Percentiles rank a stretch among this genome's conserved stretches.
Conservation (phyloP, 2,888 invertebrate species). For the Lymantria monacha region DNA sequence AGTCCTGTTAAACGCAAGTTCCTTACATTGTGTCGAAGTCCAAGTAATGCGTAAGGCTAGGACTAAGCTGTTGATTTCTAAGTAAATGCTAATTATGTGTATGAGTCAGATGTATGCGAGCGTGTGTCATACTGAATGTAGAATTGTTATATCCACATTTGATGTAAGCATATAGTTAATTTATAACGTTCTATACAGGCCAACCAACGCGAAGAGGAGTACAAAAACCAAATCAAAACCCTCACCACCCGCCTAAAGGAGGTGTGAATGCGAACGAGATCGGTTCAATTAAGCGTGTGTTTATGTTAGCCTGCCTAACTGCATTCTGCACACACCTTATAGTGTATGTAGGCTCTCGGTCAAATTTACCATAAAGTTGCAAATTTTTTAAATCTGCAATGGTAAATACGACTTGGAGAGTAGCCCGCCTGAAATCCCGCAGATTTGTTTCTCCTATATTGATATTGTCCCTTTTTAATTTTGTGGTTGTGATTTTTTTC, state of each 20-base stretch:
- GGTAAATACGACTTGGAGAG: constrained; percentile 54
- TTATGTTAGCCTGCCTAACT: constrained; percentile 72
- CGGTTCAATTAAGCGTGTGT: constrained; percentile 62
- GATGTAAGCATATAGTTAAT: constrained; percentile 38
- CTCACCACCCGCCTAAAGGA: constrained; percentile 99
- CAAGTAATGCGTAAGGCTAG: constrained; percentile 11
- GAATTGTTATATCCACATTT: constrained; percentile 1
- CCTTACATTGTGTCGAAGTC: constrained; percentile 15
- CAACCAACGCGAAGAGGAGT: constrained; percentile 99
- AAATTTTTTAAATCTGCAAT: constrained; percentile 11
- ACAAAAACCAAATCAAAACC: constrained; percentile 99
- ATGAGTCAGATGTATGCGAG: constrained; percentile 20
- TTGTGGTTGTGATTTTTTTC: constrained; percentile 58
- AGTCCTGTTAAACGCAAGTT: constrained; percentile 14
- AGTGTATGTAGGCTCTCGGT: constrained; percentile 42
- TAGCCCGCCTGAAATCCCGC: constrained; percentile 51
- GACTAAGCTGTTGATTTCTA: constrained; percentile 19
- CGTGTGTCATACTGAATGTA: constrained; percentile 5
- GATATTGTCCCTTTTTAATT: constrained; percentile 39
- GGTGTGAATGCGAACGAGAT: constrained; percentile 85
- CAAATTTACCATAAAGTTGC: constrained; percentile 40
- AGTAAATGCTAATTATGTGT: constrained; percentile 23
- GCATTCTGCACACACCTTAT: constrained; percentile 63
- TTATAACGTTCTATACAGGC: constrained; percentile 85
- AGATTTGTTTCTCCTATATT: constrained; percentile 49